phyloP scores from a whole-genome alignment of 2,888 invertebrate genomes.

The Eupithecia dodoneata region DNA sequence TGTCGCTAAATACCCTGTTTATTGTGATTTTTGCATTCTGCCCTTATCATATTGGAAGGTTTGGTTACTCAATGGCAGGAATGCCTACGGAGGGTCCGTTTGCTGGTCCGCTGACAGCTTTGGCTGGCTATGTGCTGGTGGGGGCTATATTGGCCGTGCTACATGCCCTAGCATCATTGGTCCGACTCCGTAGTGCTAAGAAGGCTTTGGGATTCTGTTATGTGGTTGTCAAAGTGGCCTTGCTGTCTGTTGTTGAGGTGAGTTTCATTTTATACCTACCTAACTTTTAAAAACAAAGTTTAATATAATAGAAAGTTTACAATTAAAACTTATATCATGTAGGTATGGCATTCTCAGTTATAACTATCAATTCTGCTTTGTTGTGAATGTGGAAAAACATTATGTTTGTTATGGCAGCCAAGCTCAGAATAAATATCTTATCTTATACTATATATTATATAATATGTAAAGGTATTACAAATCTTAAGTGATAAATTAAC shows the following conservation, averaged over 20 bases:
- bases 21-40: conserved; percentile 98
- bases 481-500: background rate
- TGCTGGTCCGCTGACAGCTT: conserved; percentile 95
- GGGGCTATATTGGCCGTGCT: conserved; percentile 92
- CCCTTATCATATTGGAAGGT: conserved; percentile 97
- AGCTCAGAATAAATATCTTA: background rate
- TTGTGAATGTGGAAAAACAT: background rate
- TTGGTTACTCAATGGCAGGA: conserved; percentile 88
- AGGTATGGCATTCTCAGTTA: background rate
- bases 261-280: background rate
- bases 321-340: background rate
- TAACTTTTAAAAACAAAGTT: background rate
- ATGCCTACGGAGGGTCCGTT: conserved; percentile 89
- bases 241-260: conserved; percentile 96
- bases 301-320: background rate
- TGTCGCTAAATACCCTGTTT: conserved; percentile 97
- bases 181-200: conserved; percentile 91
- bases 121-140: conserved; percentile 96
- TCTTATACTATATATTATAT: background rate
- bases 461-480: background rate
- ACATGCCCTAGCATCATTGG: conserved; percentile 92
- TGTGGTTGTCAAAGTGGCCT: conserved; percentile 94
- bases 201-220: conserved; percentile 96
- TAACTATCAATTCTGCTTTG: background rate
- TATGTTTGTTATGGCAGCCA: background rate